Base-by-base conservation (phyloP, 92 coral and sea anemone species). In the Parazoanthus darwini region DNA sequence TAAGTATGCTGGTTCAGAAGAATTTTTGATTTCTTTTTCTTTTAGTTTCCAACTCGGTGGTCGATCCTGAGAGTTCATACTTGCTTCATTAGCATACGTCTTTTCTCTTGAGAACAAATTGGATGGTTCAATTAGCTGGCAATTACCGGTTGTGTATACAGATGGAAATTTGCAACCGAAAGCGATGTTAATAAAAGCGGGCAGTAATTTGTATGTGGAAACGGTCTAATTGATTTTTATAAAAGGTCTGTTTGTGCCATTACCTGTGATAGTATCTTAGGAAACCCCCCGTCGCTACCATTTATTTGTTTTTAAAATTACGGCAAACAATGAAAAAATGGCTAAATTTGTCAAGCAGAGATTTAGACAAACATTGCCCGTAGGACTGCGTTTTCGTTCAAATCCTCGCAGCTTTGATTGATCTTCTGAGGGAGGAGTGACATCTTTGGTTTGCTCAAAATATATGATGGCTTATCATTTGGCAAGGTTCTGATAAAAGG, bases 301-400 rank as follows among this genome's bases (percentile, higher is more conserved):
- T 80, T 79, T 97, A 95, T 97, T 97, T 97, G 99, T 97, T 95
- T 97, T 97, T 91, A 76, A 92, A 92, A 95, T 95, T 93, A 95
- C 75, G 82, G 91, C 93, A 92, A 94, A 95, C 98, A 95, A 93
- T 93, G 67, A 81, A 93, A 93, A 91, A 88, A 90, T 94, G 89
- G 93, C 94, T 93, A 91, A 90, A 86, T 93, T 94, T 90, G 93
- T 91, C 88, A 80, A 82, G 93, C 86, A 79, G 91, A 89, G 92
- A 88, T 85, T 89, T 89, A 91, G 82, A 81, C 94, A 94, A 93
- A 93, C 93, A 94, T 66, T 56, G 87, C 80, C 79, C 23, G 79
- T 71, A 14, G 79, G 87, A 84, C 14, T 22, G 87, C 23, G 36
- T 72, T 66, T 71, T 14, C 71, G 87, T 50, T 33, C 26, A 44